A percentile compares a stretch with the other conserved stretches of the same genome.
Evolutionary conservation across 2,888 invertebrate species (phyloP).

Genomic region (Malthinus flaveolus): DNA sequence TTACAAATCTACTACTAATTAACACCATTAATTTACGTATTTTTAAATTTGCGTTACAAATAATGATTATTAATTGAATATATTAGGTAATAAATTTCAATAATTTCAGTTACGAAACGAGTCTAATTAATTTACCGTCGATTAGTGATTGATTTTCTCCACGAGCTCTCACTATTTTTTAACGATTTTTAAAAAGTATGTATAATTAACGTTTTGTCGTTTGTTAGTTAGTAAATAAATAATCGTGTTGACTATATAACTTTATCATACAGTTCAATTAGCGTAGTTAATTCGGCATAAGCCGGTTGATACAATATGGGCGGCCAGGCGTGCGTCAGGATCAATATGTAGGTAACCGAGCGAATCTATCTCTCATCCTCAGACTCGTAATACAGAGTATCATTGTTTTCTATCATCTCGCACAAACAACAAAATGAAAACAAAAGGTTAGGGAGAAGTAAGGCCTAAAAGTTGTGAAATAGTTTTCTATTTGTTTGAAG

Average conservation of each 20-base stretch:
- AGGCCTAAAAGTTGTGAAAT: slow-evolving; percentile 24
- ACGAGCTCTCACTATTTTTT: neutral
- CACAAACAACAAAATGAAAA: slow-evolving; percentile 18
- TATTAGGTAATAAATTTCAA: too few relatives aligned
- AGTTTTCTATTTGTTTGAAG: slow-evolving; percentile 22
- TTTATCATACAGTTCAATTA: slow-evolving; percentile 47
- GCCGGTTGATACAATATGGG: slow-evolving; percentile 43
- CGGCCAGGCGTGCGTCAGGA: slow-evolving; percentile 37
- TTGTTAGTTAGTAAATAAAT: slow-evolving; percentile 34
- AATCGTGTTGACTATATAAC: slow-evolving; percentile 38
- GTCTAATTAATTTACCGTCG: neutral
- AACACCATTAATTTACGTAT: too few relatives aligned
- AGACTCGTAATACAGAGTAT: slow-evolving; percentile 17
- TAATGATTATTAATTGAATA: too few relatives aligned
- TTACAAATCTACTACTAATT: too few relatives aligned
- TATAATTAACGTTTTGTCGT: slow-evolving; percentile 4
- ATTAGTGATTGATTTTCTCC: slow-evolving; percentile 1
- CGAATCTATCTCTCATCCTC: slow-evolving; percentile 29
- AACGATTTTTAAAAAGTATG: neutral
- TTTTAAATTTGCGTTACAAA: too few relatives aligned
- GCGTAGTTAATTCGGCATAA: slow-evolving; percentile 46
- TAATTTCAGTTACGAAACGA: too few relatives aligned
- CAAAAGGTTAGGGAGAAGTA: slow-evolving; percentile 9
- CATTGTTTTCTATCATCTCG: slow-evolving; percentile 21
- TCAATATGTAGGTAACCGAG: slow-evolving; percentile 39